Evolutionary conservation across 1,140 invertebrate species (phyloP), one percentile per base, ranked within the genome.

Genomic region (Brachionus calyciflorus): DNA sequence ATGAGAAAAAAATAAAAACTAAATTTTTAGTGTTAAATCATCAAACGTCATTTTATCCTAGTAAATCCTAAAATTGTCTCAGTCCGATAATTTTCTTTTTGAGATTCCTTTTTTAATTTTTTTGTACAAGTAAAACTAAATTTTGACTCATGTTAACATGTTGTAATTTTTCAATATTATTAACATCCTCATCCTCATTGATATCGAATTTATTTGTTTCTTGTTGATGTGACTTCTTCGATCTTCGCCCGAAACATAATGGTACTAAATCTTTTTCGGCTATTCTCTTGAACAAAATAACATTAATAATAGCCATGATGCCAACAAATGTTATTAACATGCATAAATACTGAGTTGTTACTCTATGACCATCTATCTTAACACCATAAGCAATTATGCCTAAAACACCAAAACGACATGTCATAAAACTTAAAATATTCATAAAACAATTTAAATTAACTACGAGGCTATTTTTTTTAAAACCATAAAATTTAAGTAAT

Each of bases 221-320:
- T 57, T 57, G 14, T 57, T 57, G 26, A 4, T 33, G n/a, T n/a
- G n/a, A n/a, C n/a, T n/a, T n/a, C n/a, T n/a, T n/a, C n/a, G n/a
- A n/a, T n/a, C n/a, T n/a, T n/a, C n/a, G n/a, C n/a, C n/a, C n/a
- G 17, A 37, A 65, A 37, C 41, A 44, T 19, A 65, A 65, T 14
- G 41, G 7, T 1, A 21, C 0, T 3, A 65, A 0, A 33, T 73
- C 69, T 28, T 55, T 49, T 21, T 40, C 24, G 4, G 51, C 12
- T 30, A 73, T 53, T 0, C 69, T 6, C 69, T 73, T 73, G 69
- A 73, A 73, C 19, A 73, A 55, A n/a, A 73, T 51, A 7, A 73
- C 30, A 24, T 73, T 73, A n/a, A 73, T 73, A 7, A 73, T 49
- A 6, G 46, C 24, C 69, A 73, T 73, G 1, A 73, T 26, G 0